phyloP scores from a whole-genome alignment of 2,888 invertebrate genomes.

The Harpalus rubripes region DNA sequence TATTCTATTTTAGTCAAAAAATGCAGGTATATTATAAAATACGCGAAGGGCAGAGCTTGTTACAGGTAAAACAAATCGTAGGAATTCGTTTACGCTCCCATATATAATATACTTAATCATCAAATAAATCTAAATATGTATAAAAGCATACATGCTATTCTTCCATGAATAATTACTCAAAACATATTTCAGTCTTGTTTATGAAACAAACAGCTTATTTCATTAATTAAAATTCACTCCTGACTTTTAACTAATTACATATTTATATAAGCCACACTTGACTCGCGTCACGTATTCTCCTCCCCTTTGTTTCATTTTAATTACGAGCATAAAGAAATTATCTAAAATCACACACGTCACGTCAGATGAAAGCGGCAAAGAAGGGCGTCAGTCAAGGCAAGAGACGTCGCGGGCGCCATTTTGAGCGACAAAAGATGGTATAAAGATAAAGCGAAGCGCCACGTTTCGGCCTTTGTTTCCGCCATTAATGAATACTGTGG shows the following conservation, averaged over 20 bases:
- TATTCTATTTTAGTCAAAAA: no score
- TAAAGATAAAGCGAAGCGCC: constrained; percentile 40
- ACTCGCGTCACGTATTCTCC: neutral
- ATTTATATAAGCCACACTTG: constrained; percentile 27
- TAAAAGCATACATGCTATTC: neutral
- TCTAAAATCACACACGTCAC: constrained; percentile 4
- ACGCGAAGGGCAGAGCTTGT: no score
- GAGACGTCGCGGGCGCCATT: constrained; percentile 11
- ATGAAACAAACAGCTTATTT: constrained; percentile 33
- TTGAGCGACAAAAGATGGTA: constrained; percentile 43
- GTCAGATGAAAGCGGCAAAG: neutral
- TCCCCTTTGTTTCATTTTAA: neutral
- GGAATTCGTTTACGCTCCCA: no score
- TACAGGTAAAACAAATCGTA: no score
- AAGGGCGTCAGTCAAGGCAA: constrained; percentile 11
- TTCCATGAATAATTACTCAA: neutral
- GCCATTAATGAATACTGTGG: constrained; percentile 44
- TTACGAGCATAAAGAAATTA: constrained; percentile 31
- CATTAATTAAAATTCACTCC: constrained; percentile 38
- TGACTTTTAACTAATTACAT: constrained; percentile 35
- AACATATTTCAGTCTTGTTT: constrained; percentile 14
- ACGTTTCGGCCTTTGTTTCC: constrained; percentile 36
- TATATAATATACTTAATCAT: neutral
- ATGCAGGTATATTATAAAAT: no score
- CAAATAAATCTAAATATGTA: constrained; percentile 14